Conservation (phyloP, 2,797 vertebrate genomes). For the Rhinichthys osculus region DNA sequence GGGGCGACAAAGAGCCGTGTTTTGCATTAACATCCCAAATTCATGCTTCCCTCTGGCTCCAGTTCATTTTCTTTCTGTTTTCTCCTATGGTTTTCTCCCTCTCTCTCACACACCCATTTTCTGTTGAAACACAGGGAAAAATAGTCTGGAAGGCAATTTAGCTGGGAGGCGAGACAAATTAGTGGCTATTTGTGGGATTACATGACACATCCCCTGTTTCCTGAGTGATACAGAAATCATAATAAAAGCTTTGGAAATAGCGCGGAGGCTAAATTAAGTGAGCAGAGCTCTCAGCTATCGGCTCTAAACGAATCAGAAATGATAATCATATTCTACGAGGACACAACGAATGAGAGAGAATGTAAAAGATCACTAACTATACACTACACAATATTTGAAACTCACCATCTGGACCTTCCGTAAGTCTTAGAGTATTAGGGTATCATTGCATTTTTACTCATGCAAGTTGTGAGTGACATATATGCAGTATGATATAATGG, state of each 20-base stretch:
- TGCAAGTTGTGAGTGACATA: background rate
- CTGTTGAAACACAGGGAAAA: conserved; percentile 45
- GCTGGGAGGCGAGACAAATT: conserved; percentile 76
- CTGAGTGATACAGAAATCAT: conserved; percentile 47
- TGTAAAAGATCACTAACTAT: background rate
- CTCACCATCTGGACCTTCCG: no score
- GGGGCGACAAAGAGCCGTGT: conserved; percentile 70
- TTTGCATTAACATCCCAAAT: conserved; percentile 23
- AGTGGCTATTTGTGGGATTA: conserved; percentile 71
- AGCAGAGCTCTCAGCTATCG: conserved; percentile 26
- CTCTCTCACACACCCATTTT: conserved; percentile 24
- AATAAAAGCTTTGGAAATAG: conserved; percentile 53
- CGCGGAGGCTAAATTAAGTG: conserved; percentile 12
- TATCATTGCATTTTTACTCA: background rate
- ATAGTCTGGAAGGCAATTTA: conserved; percentile 66
- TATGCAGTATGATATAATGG: background rate
- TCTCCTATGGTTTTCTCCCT: conserved; percentile 10
- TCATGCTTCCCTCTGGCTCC: conserved; percentile 35
- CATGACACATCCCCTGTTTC: conserved; percentile 70
- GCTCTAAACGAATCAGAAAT: conserved; percentile 32
- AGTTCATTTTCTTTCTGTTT: conserved; percentile 16
- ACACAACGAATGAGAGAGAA: background rate
- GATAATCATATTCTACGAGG: conserved; percentile 8
- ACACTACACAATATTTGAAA: no score
- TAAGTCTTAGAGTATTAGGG: background rate